These are phyloP conservation scores for Pristionchus arcanus DNA, from an alignment of 2,888 invertebrate genomes.

Conservation along the genomic window DNA sequence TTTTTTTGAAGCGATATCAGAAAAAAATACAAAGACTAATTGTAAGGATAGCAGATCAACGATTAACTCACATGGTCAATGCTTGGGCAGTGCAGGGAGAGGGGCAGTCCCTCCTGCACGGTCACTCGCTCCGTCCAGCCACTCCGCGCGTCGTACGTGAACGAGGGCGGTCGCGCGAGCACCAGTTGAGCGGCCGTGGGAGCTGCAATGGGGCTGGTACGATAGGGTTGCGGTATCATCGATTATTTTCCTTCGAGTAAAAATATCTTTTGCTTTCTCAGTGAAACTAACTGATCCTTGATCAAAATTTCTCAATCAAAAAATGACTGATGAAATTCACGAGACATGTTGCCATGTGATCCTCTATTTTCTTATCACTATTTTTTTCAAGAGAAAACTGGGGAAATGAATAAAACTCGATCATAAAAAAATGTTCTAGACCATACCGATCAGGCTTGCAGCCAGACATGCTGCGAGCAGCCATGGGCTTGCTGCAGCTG, in stretches of 20 bases:
- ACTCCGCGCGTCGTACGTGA: conserved; percentile 49
- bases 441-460: conserved; percentile 9
- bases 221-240: background rate
- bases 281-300: background rate
- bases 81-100: conserved; percentile 39
- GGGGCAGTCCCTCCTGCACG: conserved; percentile 16
- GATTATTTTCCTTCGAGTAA: too few species aligned
- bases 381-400: background rate
- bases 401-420: background rate
- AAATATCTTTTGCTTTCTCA: too few species aligned
- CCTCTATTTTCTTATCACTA: background rate
- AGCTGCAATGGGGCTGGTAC: background rate
- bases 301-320: background rate
- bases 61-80: conserved; percentile 32
- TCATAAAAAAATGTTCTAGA: background rate
- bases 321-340: background rate
- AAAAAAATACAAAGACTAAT: too few species aligned
- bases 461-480: conserved; percentile 1
- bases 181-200: conserved; percentile 58
- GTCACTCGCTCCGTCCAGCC: conserved; percentile 37
- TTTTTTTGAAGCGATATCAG: too few species aligned
- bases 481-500: background rate
- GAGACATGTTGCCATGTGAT: too few species aligned
- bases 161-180: conserved; percentile 61
- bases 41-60: background rate